Evolutionary conservation across 1,140 invertebrate species (phyloP).

Genomic region (Papilio xuthus): DNA sequence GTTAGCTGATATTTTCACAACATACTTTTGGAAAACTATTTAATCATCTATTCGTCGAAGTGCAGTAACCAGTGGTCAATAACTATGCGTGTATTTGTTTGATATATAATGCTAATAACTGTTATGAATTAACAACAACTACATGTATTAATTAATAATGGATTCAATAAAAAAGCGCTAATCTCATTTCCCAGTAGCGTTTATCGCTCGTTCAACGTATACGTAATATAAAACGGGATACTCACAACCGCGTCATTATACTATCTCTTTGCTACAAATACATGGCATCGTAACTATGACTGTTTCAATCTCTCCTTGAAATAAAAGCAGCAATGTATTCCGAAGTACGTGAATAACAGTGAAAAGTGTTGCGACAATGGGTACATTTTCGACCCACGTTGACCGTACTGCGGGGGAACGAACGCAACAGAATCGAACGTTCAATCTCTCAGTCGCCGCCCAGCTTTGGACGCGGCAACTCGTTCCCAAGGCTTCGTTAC

Average conservation of each 20-base stretch:
- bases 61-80: no score
- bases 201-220: constrained; percentile 22
- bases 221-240: constrained; percentile 3
- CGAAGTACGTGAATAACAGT: background rate
- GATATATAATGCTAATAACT: background rate
- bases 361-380: constrained; percentile 1
- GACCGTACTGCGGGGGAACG: constrained; percentile 65
- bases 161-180: constrained; percentile 11
- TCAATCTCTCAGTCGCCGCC: constrained; percentile 62
- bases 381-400: constrained; percentile 50
- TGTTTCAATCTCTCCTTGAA: background rate
- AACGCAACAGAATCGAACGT: constrained; percentile 44
- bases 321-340: constrained; percentile 26
- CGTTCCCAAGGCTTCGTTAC: constrained; percentile 35
- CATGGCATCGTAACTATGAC: background rate
- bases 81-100: background rate
- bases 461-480: constrained; percentile 61
- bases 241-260: background rate
- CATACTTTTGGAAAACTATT: no score
- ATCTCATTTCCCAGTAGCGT: constrained; percentile 29
- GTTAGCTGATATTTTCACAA: no score
- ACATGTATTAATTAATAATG: background rate
- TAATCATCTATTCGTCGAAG: no score
- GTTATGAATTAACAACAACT: background rate
- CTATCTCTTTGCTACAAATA: background rate